Base-by-base conservation (phyloP, 2,113 vertebrate genomes). In the Panthera uncia region DNA sequence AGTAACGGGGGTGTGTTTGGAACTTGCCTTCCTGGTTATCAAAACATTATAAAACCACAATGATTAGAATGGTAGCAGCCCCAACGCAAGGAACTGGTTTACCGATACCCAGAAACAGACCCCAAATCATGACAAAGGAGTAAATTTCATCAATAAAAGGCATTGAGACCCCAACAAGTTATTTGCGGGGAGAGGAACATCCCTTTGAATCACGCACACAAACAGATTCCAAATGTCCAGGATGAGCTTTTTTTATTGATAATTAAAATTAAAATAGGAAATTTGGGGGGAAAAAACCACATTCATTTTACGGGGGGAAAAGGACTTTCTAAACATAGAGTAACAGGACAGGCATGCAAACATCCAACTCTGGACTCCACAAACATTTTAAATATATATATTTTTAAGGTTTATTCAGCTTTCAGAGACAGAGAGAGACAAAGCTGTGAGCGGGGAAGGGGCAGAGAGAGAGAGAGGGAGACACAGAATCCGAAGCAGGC, bases 211-310 rank as follows among this genome's bases (percentile, higher is more conserved):
- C 66, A 76, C 6, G 18, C 25, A 29, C n/a, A 45, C 41, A n/a
- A n/a, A n/a, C n/a, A 87, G 66, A 85, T 36, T 19, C 38, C 74
- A 69, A 21, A n/a, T 13, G 8, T 16, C 15, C 31, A 27, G 2
- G 36, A 73, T 1, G 61, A 21, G 57, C 23, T 4, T 19, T 29
- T 81, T 91, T 86, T 61, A 50, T 73, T 12, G 15, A 21, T 48
- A 41, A 38, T 71, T 83, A 61, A 93, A 71, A 83, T 31, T 66
- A 55, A 92, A 84, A 90, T 18, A 45, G 45, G 69, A 89, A 94
- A 57, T 13, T 31, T 57, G 5, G 33, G 7, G 2, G 13, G 1
- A 2, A 7, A n/a, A 4, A 48, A 69, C 14, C 57, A 5, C 3
- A 33, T 48, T 83, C 7, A 9, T 57, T 71, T 78, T 38, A 79